These are phyloP conservation scores for Solenopsis invicta DNA, from an alignment of 1,140 invertebrate species.

Conservation along the genomic window DNA sequence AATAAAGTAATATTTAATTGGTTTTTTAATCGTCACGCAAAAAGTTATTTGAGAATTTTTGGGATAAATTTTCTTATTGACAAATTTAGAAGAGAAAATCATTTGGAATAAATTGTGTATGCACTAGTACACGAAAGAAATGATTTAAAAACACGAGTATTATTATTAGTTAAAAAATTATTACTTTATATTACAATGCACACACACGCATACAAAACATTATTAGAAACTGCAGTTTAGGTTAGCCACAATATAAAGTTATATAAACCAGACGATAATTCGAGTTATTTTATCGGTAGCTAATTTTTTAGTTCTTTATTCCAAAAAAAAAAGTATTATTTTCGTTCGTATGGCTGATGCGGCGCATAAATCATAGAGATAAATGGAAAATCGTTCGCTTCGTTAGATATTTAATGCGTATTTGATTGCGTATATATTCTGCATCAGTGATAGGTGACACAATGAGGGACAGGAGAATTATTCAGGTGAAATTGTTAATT, in stretches of 20 bases:
- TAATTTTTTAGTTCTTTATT: constrained; percentile 39
- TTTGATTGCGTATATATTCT: constrained; percentile 33
- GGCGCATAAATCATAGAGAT: neutral
- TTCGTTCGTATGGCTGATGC: neutral
- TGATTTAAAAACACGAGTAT: neutral
- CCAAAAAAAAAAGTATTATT: constrained; percentile 38
- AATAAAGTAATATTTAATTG: neutral
- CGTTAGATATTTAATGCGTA: constrained; percentile 44
- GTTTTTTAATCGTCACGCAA: neutral
- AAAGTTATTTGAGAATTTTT: neutral
- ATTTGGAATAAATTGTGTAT: neutral
- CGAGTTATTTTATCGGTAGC: neutral
- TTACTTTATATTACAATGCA: neutral
- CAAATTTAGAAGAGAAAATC: neutral
- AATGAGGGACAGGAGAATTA: neutral
- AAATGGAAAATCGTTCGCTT: constrained; percentile 50
- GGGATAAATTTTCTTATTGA: too few relatives aligned
- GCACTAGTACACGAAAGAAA: neutral
- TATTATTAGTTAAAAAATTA: neutral
- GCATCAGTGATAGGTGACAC: neutral
- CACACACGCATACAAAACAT: neutral
- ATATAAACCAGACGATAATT: neutral
- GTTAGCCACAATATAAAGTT: neutral
- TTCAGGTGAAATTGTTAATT: constrained; percentile 43
- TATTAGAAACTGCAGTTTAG: neutral